Evolutionary conservation across 1,140 invertebrate genomes (phyloP).

Genomic region (Ostrea edulis): DNA sequence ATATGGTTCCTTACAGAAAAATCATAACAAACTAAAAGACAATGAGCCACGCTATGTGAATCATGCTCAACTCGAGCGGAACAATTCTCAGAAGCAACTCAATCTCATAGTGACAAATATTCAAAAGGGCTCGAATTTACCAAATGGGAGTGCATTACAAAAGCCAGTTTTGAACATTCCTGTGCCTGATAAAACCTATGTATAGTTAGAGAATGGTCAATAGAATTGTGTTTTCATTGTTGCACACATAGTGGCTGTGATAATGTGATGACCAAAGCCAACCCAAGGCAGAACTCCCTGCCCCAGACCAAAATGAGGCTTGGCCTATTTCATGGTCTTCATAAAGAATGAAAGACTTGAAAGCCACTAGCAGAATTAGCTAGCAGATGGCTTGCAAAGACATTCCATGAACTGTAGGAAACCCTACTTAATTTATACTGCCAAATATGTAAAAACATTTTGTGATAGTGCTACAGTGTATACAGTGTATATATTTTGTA

Average conservation of each 20-base stretch:
- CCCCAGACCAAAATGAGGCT: constrained; percentile 6
- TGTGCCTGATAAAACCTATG: constrained; percentile 54
- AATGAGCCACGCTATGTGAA: constrained; percentile 57
- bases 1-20: constrained; percentile 57
- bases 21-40: constrained; percentile 52
- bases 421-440: constrained; percentile 37
- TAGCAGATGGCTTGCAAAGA: not conserved
- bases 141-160: constrained; percentile 52
- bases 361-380: not conserved
- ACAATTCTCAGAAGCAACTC: constrained; percentile 60
- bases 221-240: constrained; percentile 4
- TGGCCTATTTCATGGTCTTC: not conserved
- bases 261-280: constrained; percentile 34
- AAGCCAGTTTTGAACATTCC: constrained; percentile 54
- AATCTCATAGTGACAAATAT: constrained; percentile 55
- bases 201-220: constrained; percentile 43
- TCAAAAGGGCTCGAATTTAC: constrained; percentile 56
- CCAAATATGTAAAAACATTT: constrained; percentile 27
- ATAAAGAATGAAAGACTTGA: constrained; percentile 31
- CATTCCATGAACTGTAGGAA: constrained; percentile 30
- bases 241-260: constrained; percentile 47
- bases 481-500: constrained; percentile 38
- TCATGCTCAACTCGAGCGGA: constrained; percentile 51
- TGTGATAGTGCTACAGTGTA: constrained; percentile 34
- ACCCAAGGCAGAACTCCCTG: not conserved